A percentile compares a stretch with the other conserved stretches of the same genome.
These are phyloP conservation scores for Aricia artaxerxes DNA, from an alignment of 2,888 invertebrate genomes.

Conservation along the genomic window DNA sequence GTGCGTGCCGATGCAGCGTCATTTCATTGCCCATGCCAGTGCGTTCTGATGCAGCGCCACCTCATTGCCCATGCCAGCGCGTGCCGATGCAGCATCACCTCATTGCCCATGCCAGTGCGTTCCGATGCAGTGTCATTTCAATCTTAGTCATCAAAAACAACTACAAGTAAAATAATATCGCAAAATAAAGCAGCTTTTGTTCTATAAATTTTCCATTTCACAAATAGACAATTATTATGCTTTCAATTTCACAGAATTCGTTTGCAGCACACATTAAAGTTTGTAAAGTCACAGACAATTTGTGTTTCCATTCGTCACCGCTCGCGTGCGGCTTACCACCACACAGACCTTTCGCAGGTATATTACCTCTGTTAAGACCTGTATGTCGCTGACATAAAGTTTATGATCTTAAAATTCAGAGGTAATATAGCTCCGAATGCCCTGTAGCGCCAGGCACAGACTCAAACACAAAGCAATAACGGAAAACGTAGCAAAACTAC, in stretches of 20 bases:
- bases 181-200: not conserved
- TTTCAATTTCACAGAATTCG: not conserved
- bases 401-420: not conserved
- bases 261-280: not conserved
- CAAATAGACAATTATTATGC: not conserved
- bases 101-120: no score
- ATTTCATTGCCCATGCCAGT: no score
- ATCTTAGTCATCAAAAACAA: no score
- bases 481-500: not conserved
- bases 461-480: constrained; percentile 4
- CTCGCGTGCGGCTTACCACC: not conserved
- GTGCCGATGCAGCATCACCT: no score
- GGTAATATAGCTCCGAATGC: not conserved
- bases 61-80: no score
- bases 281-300: not conserved
- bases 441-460: not conserved
- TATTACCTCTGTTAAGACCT: not conserved
- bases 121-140: no score
- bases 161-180: not conserved
- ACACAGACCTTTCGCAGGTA: not conserved
- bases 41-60: no score
- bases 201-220: not conserved
- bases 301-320: constrained; percentile 10
- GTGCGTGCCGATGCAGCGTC: no score
- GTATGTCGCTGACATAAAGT: not conserved